Conservation (phyloP, 2,888 invertebrate genomes). For the Amphipyra tragopoginis region DNA sequence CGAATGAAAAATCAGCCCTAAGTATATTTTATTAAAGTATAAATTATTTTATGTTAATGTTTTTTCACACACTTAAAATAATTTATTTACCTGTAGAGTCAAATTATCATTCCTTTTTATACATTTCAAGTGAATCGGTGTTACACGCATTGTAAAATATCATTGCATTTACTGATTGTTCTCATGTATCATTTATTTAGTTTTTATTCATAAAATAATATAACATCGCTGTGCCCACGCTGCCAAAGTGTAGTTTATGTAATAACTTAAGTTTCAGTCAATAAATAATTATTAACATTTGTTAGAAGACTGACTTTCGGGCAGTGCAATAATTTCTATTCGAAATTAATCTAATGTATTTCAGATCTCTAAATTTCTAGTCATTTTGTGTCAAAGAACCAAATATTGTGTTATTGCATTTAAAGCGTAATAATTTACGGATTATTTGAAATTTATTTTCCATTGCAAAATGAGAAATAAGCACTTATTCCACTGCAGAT, state of each 20-base stretch:
- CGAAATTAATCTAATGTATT: conserved; percentile 38
- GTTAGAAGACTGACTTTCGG: conserved; percentile 84
- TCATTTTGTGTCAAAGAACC: conserved; percentile 45
- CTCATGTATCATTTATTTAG: conserved; percentile 32
- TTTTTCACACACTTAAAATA: no score
- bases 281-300: conserved; percentile 30
- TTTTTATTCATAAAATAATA: conserved; percentile 32
- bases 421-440: conserved; percentile 6
- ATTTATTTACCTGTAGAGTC: no score
- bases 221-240: conserved; percentile 48
- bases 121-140: conserved; percentile 33
- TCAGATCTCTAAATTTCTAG: conserved; percentile 49
- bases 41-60: no score
- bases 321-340: conserved; percentile 82
- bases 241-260: conserved; percentile 57
- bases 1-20: no score
- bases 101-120: conserved; percentile 6
- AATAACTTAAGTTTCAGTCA: conserved; percentile 36
- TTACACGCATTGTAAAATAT: conserved; percentile 54
- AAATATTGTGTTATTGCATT: conserved; percentile 22
- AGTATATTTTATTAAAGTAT: no score
- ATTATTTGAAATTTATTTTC: conserved; percentile 26
- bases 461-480: no score
- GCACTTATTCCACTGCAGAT: no score
- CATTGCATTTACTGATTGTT: conserved; percentile 49